These are phyloP conservation scores for Rhagium mordax DNA, from an alignment of 2,888 invertebrate genomes.

Conservation along the genomic window DNA sequence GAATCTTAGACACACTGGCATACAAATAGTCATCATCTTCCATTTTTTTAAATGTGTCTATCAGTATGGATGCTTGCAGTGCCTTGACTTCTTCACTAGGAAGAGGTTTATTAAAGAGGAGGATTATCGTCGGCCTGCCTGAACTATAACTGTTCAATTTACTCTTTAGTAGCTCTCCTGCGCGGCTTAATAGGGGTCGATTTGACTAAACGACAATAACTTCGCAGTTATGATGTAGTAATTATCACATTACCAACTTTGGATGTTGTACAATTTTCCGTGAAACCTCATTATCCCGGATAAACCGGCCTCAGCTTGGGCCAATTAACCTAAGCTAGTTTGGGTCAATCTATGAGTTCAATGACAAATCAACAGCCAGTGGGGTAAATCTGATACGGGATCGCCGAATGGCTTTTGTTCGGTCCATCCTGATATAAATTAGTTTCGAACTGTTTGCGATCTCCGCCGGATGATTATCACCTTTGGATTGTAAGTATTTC, in stretches of 20 bases:
- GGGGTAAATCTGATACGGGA: not conserved
- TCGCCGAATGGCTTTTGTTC: not conserved
- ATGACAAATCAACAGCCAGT: conserved; percentile 34
- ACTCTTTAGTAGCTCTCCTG: too few relatives aligned
- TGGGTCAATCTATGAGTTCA: conserved; percentile 38
- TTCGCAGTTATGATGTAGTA: conserved; percentile 34
- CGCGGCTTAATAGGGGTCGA: conserved; percentile 16
- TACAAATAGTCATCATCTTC: too few relatives aligned
- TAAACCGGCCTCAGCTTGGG: conserved; percentile 40
- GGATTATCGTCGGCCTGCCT: too few relatives aligned
- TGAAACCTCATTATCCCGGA: conserved; percentile 41
- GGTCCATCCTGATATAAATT: not conserved
- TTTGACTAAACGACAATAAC: conserved; percentile 24
- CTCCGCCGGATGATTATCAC: not conserved
- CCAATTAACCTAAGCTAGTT: conserved; percentile 40
- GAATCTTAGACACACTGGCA: too few relatives aligned
- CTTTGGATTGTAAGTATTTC: not conserved
- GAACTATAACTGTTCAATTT: too few relatives aligned
- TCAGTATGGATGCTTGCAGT: too few relatives aligned
- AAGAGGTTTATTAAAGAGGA: too few relatives aligned
- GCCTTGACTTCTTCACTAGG: too few relatives aligned
- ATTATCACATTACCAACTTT: conserved; percentile 45
- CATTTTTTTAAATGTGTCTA: too few relatives aligned
- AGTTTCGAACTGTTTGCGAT: not conserved
- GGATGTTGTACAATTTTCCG: conserved; percentile 36